Evolutionary conservation across 2,888 invertebrate species (phyloP), one percentile per base, ranked within the genome.

Genomic region (Tenthredo notha): DNA sequence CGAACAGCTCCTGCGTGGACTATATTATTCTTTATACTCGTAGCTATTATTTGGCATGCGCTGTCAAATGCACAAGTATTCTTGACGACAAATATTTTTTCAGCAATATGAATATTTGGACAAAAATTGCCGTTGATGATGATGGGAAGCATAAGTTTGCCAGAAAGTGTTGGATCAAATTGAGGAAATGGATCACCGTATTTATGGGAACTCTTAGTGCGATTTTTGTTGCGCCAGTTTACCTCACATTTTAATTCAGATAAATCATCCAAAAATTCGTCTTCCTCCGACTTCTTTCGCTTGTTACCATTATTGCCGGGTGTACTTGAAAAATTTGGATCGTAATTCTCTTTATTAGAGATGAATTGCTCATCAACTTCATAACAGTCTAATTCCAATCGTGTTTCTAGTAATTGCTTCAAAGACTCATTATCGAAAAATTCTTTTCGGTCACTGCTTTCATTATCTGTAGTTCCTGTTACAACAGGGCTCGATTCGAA

Each of bases 191-290:
- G 84, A 29, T 84, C 84, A 50, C n/a, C 47, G 54, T 84, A 84
- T 72, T 21, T 70, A 21, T 50, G 72, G 5, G 40, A 25, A 2
- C 54, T 18, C 18, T 21, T n/a, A 4, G 15, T 43, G 25, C 47
- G 21, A 50, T 84, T 84, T 74, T 84, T 74, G 40, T 84, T 84
- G 9, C 74, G 84, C 84, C 84, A 84, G 50, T 84, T 75, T 15
- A 25, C n/a, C 4, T 33, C 33, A 33, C 33, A 33, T 33, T 33
- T 33, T 33, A 33, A 33, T 4, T 33, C 33, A 33, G 33, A 33
- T 33, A 33, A 33, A 33, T 33, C 33, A 33, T 33, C 33, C 4
- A 33, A 33, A 33, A 33, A 33, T 33, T 33, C 33, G 33, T 33
- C 33, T 33, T 33, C 33, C 2, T 33, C 33, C 33, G 4, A 33